phyloP scores from a whole-genome alignment of 2,888 invertebrate species.

The Papilio gigon region DNA sequence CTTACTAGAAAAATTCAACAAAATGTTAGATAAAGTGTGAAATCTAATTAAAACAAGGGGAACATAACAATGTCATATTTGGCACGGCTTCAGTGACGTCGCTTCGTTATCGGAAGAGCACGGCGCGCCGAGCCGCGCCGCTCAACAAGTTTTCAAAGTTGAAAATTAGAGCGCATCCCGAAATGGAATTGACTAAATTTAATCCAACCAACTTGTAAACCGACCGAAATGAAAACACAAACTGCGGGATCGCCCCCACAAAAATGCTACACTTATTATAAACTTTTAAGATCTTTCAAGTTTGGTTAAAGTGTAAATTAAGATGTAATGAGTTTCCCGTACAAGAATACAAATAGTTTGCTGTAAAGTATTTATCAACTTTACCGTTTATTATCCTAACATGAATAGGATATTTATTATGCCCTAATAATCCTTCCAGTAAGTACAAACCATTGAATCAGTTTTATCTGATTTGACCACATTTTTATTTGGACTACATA shows the following conservation, averaged over 20 bases:
- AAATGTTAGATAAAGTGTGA: conserved; percentile 9
- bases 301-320: not conserved
- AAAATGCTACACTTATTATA: conserved; percentile 31
- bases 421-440: not conserved
- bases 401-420: not conserved
- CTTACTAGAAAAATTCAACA: not conserved
- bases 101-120: conserved; percentile 38
- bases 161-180: conserved; percentile 41
- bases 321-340: too few relatives aligned
- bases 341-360: too few relatives aligned
- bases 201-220: conserved; percentile 36
- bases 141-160: conserved; percentile 41
- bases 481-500: too few relatives aligned
- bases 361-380: not conserved
- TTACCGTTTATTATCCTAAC: not conserved
- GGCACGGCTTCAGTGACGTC: conserved; percentile 29
- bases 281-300: conserved; percentile 12
- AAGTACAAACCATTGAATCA: not conserved
- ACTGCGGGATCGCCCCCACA: conserved; percentile 19
- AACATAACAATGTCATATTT: conserved; percentile 32
- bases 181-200: conserved; percentile 42
- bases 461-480: not conserved
- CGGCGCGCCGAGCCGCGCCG: conserved; percentile 21
- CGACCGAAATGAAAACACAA: conserved; percentile 40
- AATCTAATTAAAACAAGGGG: conserved; percentile 37